Evolutionary conservation across 2,888 invertebrate genomes (phyloP), one percentile per base, ranked within the genome.

Genomic region (Dryobotodes eremita): DNA sequence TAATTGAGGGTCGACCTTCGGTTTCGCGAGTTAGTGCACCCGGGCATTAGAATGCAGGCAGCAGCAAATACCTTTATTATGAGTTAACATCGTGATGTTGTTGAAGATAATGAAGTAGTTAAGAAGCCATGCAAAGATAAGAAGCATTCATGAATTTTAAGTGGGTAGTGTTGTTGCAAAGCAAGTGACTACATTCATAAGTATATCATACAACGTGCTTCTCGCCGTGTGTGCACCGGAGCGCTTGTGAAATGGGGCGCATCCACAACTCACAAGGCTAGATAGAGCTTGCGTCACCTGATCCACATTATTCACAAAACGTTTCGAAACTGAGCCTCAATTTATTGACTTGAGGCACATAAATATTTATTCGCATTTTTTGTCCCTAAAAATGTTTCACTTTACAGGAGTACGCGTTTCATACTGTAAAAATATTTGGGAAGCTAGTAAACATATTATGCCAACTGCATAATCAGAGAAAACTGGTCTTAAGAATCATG

Each of bases 221-320:
- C 4, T 66, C 23, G 61, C 57, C 42, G 75, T 70, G 83, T 84
- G 75, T 76, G 75, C 73, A 74, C 68, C 83, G 42, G 65, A 79
- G 65, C 79, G 82, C 87, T 95, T 94, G 94, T 92, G 93, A 95
- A 95, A 95, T 94, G 93, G 92, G 92, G 92, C 94, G 94, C 93
- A 94, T 94, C 94, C 87, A 88, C 46, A 46, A 10, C 46, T 46
- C 46, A 46, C 95, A 95, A 96, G 96, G 96, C 94, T 95, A 92
- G 81, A 86, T 95, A 92, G 81, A 86, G 89, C 86, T 93, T 95
- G 94, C 96, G 96, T 96, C 96, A 96, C 90, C 87, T 90, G 55
- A 74, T 89, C 90, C 91, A 92, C 91, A 94, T 95, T 95, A 96
- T 96, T 93, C 95, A 94, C 93, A 90, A 94, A 91, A 90, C 89